Conservation (phyloP, 2,888 invertebrate genomes). For the Norana najaformis region DNA sequence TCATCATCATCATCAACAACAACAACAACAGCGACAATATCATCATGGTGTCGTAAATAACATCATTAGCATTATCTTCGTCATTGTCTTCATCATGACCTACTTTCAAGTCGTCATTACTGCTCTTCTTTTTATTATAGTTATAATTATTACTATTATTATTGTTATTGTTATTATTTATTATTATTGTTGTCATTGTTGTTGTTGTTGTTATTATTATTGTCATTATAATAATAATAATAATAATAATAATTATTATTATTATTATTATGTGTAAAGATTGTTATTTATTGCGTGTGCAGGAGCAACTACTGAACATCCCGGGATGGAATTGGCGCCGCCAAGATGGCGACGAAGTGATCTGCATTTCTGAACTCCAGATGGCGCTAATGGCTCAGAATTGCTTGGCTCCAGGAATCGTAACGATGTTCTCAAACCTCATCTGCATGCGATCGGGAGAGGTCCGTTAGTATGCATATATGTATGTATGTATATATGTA, state of each 20-base stretch:
- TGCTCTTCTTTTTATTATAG: too few relatives aligned
- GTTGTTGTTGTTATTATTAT: too few relatives aligned
- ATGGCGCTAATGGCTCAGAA: slow-evolving; percentile 44
- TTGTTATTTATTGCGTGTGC: not conserved
- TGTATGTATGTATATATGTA: not conserved
- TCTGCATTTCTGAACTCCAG: slow-evolving; percentile 44
- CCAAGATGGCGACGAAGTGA: slow-evolving; percentile 68
- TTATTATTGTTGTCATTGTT: too few relatives aligned
- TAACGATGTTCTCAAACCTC: slow-evolving; percentile 64
- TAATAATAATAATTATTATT: not conserved
- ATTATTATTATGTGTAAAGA: not conserved
- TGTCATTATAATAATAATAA: too few relatives aligned
- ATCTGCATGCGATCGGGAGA: slow-evolving; percentile 81
- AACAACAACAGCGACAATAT: not conserved
- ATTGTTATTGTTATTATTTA: too few relatives aligned
- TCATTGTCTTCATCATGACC: too few relatives aligned
- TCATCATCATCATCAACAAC: slow-evolving; percentile 16
- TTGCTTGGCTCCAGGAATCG: slow-evolving; percentile 45
- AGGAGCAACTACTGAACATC: slow-evolving; percentile 23
- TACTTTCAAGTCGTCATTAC: too few relatives aligned
- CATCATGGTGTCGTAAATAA: slow-evolving; percentile 29
- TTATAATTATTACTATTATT: too few relatives aligned
- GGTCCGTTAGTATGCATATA: slow-evolving; percentile 63
- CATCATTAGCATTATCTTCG: too few relatives aligned
- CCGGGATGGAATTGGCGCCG: slow-evolving; percentile 44